Evolutionary conservation across 2,888 invertebrate genomes (phyloP), one percentile per base, ranked within the genome.

Genomic region (Hypena proboscidalis): DNA sequence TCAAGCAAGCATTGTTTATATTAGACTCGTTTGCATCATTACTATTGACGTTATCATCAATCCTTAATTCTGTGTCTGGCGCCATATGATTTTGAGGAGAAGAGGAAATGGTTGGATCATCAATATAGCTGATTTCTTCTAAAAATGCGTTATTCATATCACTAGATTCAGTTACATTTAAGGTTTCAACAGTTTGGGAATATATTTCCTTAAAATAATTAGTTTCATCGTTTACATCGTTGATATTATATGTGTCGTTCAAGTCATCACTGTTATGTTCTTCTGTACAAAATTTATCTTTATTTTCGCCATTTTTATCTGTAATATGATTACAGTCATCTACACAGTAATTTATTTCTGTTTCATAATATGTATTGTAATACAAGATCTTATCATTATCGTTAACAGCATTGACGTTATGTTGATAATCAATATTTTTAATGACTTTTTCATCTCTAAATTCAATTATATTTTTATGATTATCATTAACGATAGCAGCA

Each of bases 81-180:
- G 25, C 1, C 13, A 21, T 5, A 5, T 26, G 10, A n/a, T 2
- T 44, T 9, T 45, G 56, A 1, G 34, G 37, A 4, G 44, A 37
- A 2, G 47, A 61, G 1, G 59, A 51, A 0, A 58, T 51, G 1
- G 45, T 48, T 2, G 33, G 31, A 3, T 59, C 56, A 2, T 58
- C 59, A 3, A 43, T 35, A 6, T 50, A 48, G 6, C 53, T 58
- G 1, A 57, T 45, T n/a, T 74, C 73, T 48, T 77, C 78, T 0
- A 85, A 67, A 30, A 90, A 89, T 0, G 86, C 89, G 3, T 79
- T 82, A 38, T 90, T 87, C 80, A 88, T 77, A 11, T 70, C 68
- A 9, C 68, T 68, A 2, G 58, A 39, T n/a, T 74, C 67, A 8
- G 77, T 78, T 54, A 65, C 69, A 7, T 56, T n/a, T n/a, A n/a